These are phyloP conservation scores for Diarsia brunnea DNA, from an alignment of 2,888 invertebrate species.

Conservation along the genomic window DNA sequence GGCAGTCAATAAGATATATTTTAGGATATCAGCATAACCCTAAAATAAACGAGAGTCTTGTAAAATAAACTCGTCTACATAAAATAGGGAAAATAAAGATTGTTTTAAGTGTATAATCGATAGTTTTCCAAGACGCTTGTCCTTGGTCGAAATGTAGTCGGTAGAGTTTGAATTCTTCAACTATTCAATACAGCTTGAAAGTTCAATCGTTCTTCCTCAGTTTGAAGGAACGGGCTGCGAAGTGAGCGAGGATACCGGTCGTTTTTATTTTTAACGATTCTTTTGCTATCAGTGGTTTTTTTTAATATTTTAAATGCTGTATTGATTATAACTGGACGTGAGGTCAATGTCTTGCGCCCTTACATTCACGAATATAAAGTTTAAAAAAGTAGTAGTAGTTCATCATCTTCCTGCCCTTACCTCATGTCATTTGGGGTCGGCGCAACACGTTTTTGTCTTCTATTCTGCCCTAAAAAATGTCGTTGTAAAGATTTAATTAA, in stretches of 20 bases:
- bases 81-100: not conserved
- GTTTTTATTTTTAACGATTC: slow-evolving; percentile 16
- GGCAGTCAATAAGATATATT: too few relatives aligned
- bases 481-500: too few relatives aligned
- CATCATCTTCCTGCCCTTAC: too few relatives aligned
- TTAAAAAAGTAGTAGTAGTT: too few relatives aligned
- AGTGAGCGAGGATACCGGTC: slow-evolving; percentile 19
- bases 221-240: slow-evolving; percentile 40
- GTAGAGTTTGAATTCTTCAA: slow-evolving; percentile 51
- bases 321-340: not conserved
- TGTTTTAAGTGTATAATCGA: slow-evolving; percentile 19
- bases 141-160: slow-evolving; percentile 28
- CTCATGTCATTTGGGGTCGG: too few relatives aligned
- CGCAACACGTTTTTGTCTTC: too few relatives aligned
- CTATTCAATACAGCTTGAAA: slow-evolving; percentile 62
- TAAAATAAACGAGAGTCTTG: too few relatives aligned
- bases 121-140: slow-evolving; percentile 34
- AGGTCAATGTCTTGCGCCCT: not conserved
- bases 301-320: not conserved
- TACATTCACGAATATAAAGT: not conserved
- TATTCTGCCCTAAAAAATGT: too few relatives aligned
- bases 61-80: too few relatives aligned
- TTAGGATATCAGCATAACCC: too few relatives aligned
- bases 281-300: not conserved
- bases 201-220: slow-evolving; percentile 63